phyloP scores from a whole-genome alignment of 2,797 vertebrate genomes.

The Enteromius unitaeniatus region DNA sequence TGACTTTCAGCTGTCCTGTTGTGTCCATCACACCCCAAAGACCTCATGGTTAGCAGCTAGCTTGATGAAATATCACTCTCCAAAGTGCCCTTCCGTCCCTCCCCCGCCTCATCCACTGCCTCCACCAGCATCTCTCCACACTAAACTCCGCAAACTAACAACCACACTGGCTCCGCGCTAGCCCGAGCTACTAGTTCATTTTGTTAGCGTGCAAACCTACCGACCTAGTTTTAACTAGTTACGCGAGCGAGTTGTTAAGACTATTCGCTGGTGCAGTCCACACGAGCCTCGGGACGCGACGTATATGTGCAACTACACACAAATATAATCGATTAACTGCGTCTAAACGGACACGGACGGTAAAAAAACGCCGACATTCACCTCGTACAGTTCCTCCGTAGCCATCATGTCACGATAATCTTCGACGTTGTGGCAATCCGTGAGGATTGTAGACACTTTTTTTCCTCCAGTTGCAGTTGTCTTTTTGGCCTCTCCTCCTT shows the following conservation, averaged over 20 bases:
- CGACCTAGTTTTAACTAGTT: background rate
- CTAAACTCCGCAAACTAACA: slow-evolving; percentile 39
- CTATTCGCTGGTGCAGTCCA: background rate
- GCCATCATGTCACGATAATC: slow-evolving; percentile 69
- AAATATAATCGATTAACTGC: slow-evolving; percentile 46
- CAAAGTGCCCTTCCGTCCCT: slow-evolving; percentile 43
- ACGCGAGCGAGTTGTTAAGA: slow-evolving; percentile 7
- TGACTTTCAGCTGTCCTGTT: slow-evolving; percentile 10
- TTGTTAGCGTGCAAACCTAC: background rate
- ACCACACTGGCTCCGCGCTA: background rate
- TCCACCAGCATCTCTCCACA: slow-evolving; percentile 49
- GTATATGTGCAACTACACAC: slow-evolving; percentile 28
- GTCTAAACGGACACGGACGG: slow-evolving; percentile 22
- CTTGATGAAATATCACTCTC: slow-evolving; percentile 41
- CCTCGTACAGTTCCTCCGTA: slow-evolving; percentile 80
- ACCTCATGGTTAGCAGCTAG: slow-evolving; percentile 45
- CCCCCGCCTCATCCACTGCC: slow-evolving; percentile 45
- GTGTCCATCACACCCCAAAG: slow-evolving; percentile 20
- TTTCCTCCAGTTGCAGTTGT: slow-evolving; percentile 51
- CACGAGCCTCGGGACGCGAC: slow-evolving; percentile 28
- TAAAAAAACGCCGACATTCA: slow-evolving; percentile 58
- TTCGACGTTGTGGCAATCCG: slow-evolving; percentile 55
- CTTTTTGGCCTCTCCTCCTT: slow-evolving; percentile 56
- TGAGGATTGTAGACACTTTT: slow-evolving; percentile 48
- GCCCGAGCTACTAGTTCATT: background rate